phyloP scores from a whole-genome alignment of 2,888 invertebrate species.

The Drosophila kuntzei region DNA sequence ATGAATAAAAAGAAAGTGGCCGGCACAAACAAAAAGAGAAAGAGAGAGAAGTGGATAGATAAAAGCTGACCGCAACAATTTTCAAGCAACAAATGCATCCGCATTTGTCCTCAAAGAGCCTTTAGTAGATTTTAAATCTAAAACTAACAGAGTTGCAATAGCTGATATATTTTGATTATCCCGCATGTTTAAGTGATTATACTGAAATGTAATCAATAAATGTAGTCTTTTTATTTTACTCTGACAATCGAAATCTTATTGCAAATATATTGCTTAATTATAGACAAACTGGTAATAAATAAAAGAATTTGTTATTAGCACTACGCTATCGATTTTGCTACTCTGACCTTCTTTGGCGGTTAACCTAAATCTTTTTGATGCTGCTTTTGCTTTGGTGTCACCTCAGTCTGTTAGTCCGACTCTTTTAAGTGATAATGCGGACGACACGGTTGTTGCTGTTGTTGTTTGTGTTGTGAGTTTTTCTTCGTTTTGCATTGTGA shows the following conservation, averaged over 20 bases:
- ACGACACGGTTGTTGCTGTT: conserved; percentile 1
- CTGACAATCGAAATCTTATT: too few relatives aligned
- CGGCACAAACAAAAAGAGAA: not conserved
- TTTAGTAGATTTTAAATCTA: not conserved
- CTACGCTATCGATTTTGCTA: not conserved
- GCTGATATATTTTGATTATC: not conserved
- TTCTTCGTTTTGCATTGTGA: conserved; percentile 41
- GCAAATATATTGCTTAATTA: too few relatives aligned
- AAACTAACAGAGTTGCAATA: too few relatives aligned
- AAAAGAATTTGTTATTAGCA: too few relatives aligned
- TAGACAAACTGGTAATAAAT: too few relatives aligned
- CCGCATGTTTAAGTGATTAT: too few relatives aligned
- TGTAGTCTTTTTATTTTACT: too few relatives aligned
- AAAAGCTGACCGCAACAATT: not conserved
- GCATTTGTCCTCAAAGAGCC: not conserved
- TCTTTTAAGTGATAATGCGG: conserved; percentile 12
- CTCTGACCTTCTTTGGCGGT: conserved; percentile 5
- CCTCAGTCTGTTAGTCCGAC: not conserved
- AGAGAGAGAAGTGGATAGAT: not conserved
- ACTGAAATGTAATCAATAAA: too few relatives aligned
- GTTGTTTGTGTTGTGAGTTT: conserved; percentile 16
- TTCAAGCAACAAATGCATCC: not conserved
- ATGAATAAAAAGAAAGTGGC: conserved; percentile 1
- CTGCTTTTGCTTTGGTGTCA: conserved; percentile 6
- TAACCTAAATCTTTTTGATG: conserved; percentile 9